Base-by-base conservation (phyloP, 1,140 invertebrate genomes). In the Streblospio benedicti region DNA sequence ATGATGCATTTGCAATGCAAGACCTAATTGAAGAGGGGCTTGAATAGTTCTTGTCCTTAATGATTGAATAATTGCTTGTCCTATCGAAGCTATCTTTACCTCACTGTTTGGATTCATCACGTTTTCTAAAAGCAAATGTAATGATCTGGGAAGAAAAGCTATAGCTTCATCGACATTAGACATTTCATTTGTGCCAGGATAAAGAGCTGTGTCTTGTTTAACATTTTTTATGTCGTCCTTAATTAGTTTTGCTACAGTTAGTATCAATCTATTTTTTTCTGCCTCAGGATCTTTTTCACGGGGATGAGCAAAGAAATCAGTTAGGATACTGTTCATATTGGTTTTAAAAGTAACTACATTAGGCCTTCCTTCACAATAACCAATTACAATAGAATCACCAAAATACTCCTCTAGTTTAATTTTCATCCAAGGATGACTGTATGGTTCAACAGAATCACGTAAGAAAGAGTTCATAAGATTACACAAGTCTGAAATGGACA, bases 31-130 rank as follows among this genome's bases (percentile, higher is more conserved):
- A 9, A 67, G 27, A 14, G 58, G 65, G 4, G 52, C 33, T n/a
- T 67, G 53, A 4, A 65, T 1, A 5, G 23, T 23, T 52, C 45
- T 56, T 41, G 65, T 65, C 47, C 54, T 33, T 32, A 47, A 54
- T 54, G 65, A 62, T 27, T 64, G 62, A 23, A 65, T 49, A 14
- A 62, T 59, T 3, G 60, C 56, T 45, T 65, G 64, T 20, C 61
- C 64, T 18, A 66, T 55, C 2, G 62, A 60, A 20, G 57, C 54
- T 32, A 61, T 3, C 35, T 58, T 66, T 6, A 65, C 51, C 16
- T 30, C 41, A 32, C 53, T 28, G 30, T 55, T 45, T 14, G 54
- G 56, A 32, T 14, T 6, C 47, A 66, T 57, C 5, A 64, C 44
- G 6, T 27, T 32, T 5, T 25, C 20, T 23, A 63, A 27, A 9